Percentiles rank a stretch among this genome's conserved stretches.
Conservation (phyloP, 2,113 vertebrate genomes). For the Rynchops niger region DNA sequence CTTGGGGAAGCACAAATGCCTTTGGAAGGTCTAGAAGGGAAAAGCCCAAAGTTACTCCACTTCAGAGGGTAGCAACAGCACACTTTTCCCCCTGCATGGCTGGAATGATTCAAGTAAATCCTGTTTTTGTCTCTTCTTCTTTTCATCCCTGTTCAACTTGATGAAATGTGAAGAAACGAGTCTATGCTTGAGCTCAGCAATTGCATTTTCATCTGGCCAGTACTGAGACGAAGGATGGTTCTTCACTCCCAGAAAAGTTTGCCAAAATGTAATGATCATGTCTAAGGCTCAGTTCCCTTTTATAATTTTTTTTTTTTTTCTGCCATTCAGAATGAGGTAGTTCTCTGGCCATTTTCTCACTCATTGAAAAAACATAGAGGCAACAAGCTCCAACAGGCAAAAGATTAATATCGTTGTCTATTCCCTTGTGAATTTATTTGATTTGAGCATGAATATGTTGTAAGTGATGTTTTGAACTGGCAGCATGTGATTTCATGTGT, state of each 20-base stretch:
- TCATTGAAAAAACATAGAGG: not conserved
- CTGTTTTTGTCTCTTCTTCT: not conserved
- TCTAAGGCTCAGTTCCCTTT: not conserved
- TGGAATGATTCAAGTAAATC: not conserved
- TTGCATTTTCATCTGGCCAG: not conserved
- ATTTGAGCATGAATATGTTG: not conserved
- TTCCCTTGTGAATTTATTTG: not conserved
- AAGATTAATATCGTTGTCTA: not conserved
- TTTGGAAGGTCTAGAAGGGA: not conserved
- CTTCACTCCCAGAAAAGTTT: not conserved
- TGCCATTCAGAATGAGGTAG: not conserved
- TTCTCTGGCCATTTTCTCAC: not conserved
- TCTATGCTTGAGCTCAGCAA: not conserved
- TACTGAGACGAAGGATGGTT: not conserved
- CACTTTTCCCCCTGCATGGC: not conserved
- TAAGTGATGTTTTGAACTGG: not conserved
- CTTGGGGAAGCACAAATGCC: not conserved
- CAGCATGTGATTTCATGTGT: accelerated
- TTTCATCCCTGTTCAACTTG: not conserved
- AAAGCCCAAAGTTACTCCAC: not conserved
- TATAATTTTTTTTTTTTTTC: too few species aligned
- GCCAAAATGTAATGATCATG: not conserved
- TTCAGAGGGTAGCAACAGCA: not conserved
- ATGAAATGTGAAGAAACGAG: not conserved
- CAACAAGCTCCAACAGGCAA: not conserved